Evolutionary conservation across 2,113 vertebrate species (phyloP).

Genomic region (Astur gentilis): DNA sequence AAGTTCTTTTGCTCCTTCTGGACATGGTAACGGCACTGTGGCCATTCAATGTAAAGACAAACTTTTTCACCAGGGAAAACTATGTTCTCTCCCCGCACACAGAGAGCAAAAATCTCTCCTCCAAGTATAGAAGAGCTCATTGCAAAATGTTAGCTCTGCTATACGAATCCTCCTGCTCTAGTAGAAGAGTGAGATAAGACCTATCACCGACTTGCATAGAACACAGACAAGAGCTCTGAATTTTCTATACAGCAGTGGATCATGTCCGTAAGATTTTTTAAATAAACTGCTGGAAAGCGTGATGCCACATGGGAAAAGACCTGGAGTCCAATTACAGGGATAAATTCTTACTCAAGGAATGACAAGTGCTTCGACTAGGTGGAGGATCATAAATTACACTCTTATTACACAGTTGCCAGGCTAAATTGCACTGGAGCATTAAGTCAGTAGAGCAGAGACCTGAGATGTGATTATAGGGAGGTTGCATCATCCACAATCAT

Average conservation of each 20-base stretch:
- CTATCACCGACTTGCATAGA: rapidly evolving
- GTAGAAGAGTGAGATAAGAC: not conserved
- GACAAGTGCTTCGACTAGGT: not conserved
- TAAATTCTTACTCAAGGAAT: not conserved
- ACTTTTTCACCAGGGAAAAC: not conserved
- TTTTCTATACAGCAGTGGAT: not conserved
- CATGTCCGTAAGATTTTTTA: not conserved
- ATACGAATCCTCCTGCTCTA: not conserved
- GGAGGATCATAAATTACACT: not conserved
- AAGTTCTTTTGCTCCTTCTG: not conserved
- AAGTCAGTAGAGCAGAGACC: not conserved
- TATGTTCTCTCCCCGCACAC: not conserved
- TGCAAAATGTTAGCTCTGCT: not conserved
- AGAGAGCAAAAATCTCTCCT: not conserved
- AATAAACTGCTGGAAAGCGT: not conserved
- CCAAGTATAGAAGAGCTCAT: not conserved
- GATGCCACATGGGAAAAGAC: not conserved
- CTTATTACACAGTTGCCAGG: not conserved
- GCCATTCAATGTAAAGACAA: not conserved
- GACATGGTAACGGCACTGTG: rapidly evolving
- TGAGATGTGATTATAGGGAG: rapidly evolving
- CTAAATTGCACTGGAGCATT: not conserved
- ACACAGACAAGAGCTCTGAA: not conserved
- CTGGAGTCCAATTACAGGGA: not conserved
- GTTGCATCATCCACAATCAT: not conserved